Base-by-base conservation (phyloP, 2,888 invertebrate genomes). In the Melinaea menophilus region DNA sequence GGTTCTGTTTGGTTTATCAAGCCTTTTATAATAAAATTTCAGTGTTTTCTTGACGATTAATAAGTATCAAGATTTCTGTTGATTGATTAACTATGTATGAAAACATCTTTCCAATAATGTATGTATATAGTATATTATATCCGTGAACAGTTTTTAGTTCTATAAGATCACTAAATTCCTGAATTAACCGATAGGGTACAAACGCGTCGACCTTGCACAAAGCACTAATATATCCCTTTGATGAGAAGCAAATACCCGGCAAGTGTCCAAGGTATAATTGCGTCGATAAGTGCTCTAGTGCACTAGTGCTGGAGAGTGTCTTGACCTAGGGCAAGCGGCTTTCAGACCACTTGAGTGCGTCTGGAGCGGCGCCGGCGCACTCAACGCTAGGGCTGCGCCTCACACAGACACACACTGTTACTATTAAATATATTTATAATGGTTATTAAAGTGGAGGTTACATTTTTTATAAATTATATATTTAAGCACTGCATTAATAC, bases 341-440 rank as follows among this genome's bases (percentile, higher is more conserved):
- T 84, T 82, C 73, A 85, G 83, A 84, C 80, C 72, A 75, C 76
- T 83, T 79, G 79, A 77, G 79, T 72, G 71, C 59, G 66, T 67
- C 67, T 64, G 67, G 66, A 75, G 77, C 70, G 55, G 68, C 71
- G 65, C 69, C 72, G 67, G 63, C 67, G 65, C 66, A 59, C 64
- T 66, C 63, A 62, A 45, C 65, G 55, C 55, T 41, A 54, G 33
- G 56, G 22, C 59, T 47, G 41, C 33, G 61, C 9, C 60, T 51
- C 51, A 7, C n/a, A 48, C 48, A n/a, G 48, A 5, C 13, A 48
- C 22, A 48, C 46, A 46, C 12, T 22, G 22, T 22, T 22, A 22
- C 22, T 22, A 22, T 22, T 22, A 22, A 22, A 22, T 22, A 22
- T 22, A 22, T 22, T 22, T 22, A 22, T 22, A 22, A 22, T 22